Evolutionary conservation across 2,113 vertebrate genomes (phyloP).

Genomic region (Nycticorax nycticorax): DNA sequence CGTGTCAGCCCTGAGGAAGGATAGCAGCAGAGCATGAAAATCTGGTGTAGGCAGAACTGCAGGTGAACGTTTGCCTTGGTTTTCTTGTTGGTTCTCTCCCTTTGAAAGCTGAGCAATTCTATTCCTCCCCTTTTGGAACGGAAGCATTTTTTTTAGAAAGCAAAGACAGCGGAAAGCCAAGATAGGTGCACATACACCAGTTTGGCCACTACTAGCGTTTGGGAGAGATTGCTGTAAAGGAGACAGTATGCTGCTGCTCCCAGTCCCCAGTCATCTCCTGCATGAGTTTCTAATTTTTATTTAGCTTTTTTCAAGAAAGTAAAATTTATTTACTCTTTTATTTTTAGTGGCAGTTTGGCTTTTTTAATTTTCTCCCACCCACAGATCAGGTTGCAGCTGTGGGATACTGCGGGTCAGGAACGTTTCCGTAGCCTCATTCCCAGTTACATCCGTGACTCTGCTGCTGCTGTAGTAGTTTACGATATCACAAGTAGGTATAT

Average conservation of each 20-base stretch:
- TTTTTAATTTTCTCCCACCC: constrained; percentile 78
- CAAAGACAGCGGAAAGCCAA: background rate
- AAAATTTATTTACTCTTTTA: constrained; percentile 47
- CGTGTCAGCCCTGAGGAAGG: background rate
- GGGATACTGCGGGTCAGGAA: constrained; percentile 98
- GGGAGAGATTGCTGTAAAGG: background rate
- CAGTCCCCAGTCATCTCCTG: constrained; percentile 33
- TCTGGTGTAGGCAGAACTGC: background rate
- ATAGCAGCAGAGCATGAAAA: background rate
- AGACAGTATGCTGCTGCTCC: constrained; percentile 36
- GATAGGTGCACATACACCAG: background rate
- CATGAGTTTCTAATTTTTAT: constrained; percentile 54
- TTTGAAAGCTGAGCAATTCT: background rate
- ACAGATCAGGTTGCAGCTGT: constrained; percentile 98
- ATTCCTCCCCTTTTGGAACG: background rate
- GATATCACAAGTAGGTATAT: constrained; percentile 99
- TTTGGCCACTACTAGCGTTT: background rate
- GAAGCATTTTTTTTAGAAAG: background rate
- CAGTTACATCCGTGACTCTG: constrained; percentile 99
- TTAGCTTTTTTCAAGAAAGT: background rate
- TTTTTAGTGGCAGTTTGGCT: constrained; percentile 73
- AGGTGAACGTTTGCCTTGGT: background rate
- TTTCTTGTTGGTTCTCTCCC: background rate
- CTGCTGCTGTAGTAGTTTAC: constrained; percentile 97
- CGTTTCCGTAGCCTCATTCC: constrained; percentile 99